A percentile compares a stretch with the other conserved stretches of the same genome.
Evolutionary conservation across 2,113 vertebrate genomes (phyloP).

Genomic region (Triplophysa siluroides): DNA sequence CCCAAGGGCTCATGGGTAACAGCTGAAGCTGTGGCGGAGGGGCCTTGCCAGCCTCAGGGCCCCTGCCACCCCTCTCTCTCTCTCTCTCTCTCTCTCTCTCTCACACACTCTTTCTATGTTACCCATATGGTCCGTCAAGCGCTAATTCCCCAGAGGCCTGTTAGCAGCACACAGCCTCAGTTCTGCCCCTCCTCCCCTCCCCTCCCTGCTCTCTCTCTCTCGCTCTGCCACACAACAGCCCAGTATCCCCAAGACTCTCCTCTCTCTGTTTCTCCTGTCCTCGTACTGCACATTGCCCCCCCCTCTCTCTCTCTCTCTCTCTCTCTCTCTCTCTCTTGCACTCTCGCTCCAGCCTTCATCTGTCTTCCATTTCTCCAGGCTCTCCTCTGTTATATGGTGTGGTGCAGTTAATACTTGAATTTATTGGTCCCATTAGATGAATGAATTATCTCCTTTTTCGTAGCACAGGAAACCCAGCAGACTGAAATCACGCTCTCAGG

Average conservation of each 20-base stretch:
- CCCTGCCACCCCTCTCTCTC: conserved; percentile 78
- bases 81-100: conserved; percentile 28
- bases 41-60: conserved; percentile 86
- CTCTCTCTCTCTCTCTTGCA: conserved; percentile 58
- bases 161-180: conserved; percentile 89
- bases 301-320: conserved; percentile 82
- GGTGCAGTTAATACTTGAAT: conserved; percentile 87
- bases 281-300: conserved; percentile 23
- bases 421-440: conserved; percentile 90
- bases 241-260: conserved; percentile 20
- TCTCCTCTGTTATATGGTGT: conserved; percentile 79
- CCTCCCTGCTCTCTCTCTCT: conserved; percentile 38
- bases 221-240: conserved; percentile 60
- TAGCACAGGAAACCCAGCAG: conserved; percentile 86
- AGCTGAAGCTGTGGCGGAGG: conserved; percentile 84
- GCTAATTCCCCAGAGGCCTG: conserved; percentile 88
- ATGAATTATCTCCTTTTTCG: conserved; percentile 89
- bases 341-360: conserved; percentile 77
- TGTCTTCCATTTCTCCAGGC: conserved; percentile 84
- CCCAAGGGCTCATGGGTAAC: conserved; percentile 90
- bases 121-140: conserved; percentile 96
- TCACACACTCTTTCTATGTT: conserved; percentile 83
- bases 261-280: conserved; percentile 5
- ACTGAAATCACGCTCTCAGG: conserved; percentile 66
- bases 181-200: conserved; percentile 77